phyloP scores from a whole-genome alignment of 1,140 invertebrate species.

The Cotesia typhae region DNA sequence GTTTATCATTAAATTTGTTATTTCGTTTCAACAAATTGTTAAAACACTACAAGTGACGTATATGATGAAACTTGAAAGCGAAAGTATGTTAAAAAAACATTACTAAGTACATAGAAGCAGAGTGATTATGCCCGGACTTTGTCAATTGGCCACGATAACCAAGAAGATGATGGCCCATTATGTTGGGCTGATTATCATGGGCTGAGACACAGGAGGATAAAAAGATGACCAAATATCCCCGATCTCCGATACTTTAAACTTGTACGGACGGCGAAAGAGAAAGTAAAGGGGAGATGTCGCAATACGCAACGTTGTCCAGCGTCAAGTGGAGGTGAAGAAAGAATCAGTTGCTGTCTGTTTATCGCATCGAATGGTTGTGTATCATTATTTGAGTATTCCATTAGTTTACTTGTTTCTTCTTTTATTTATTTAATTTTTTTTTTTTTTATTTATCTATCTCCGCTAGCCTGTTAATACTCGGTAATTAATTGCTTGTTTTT shows the following conservation, averaged over 20 bases:
- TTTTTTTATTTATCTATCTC: too few relatives aligned
- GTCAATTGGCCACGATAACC: too few relatives aligned
- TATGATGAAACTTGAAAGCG: slow-evolving; percentile 2
- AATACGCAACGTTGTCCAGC: slow-evolving; percentile 14
- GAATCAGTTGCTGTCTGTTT: slow-evolving; percentile 29
- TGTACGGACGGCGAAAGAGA: slow-evolving; percentile 38
- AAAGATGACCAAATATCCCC: slow-evolving; percentile 14
- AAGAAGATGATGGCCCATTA: too few relatives aligned
- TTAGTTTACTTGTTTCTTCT: background rate
- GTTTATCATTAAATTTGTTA: background rate
- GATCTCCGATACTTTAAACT: slow-evolving; percentile 30
- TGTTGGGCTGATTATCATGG: background rate
- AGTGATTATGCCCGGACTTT: background rate
- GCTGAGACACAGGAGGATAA: slow-evolving; percentile 12
- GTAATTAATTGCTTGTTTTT: background rate
- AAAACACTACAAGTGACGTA: too few relatives aligned
- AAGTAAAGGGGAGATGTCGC: slow-evolving; percentile 38
- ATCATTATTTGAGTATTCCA: slow-evolving; percentile 1
- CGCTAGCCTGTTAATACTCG: background rate
- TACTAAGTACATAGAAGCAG: background rate
- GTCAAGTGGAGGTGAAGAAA: slow-evolving; percentile 1
- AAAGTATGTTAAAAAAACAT: slow-evolving; percentile 18
- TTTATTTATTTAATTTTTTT: too few relatives aligned
- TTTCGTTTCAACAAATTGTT: background rate
- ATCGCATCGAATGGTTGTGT: background rate